These are phyloP conservation scores for Leptinotarsa lineolata DNA, from an alignment of 1,140 invertebrate genomes.

Conservation along the genomic window DNA sequence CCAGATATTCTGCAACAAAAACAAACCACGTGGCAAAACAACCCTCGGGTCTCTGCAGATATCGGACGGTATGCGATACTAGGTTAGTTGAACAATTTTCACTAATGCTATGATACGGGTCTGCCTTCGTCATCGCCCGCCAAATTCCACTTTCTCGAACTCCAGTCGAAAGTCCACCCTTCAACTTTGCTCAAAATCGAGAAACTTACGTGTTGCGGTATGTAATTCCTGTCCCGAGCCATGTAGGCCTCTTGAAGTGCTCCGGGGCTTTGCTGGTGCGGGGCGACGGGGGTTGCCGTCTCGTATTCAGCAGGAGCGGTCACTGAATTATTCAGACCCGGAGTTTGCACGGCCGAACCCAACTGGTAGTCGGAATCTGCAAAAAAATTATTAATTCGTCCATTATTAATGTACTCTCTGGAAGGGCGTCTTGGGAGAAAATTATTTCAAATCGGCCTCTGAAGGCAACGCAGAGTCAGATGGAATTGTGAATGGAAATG, in stretches of 20 bases:
- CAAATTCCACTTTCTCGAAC: not conserved
- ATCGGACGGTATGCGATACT: too few relatives aligned
- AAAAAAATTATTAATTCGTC: slow-evolving; percentile 41
- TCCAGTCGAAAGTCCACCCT: not conserved
- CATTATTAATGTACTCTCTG: slow-evolving; percentile 10
- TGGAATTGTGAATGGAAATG: too few relatives aligned
- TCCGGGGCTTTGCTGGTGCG: slow-evolving; percentile 39
- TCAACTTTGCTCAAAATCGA: not conserved
- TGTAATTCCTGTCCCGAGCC: slow-evolving; percentile 49
- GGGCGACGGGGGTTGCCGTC: slow-evolving; percentile 28
- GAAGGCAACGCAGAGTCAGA: not conserved
- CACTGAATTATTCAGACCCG: slow-evolving; percentile 55
- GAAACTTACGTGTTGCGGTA: slow-evolving; percentile 51
- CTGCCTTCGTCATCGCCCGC: not conserved
- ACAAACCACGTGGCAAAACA: too few relatives aligned
- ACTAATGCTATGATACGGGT: not conserved
- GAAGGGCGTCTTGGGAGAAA: not conserved
- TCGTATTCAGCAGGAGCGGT: slow-evolving; percentile 45
- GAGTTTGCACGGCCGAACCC: slow-evolving; percentile 63
- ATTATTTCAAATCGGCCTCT: not conserved
- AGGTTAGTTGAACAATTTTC: too few relatives aligned
- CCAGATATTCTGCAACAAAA: too few relatives aligned
- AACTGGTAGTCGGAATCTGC: slow-evolving; percentile 69
- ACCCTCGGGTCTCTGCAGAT: too few relatives aligned
- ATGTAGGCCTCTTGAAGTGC: slow-evolving; percentile 53